These are phyloP conservation scores for Tetropium fuscum DNA, from an alignment of 2,888 invertebrate genomes.

Conservation along the genomic window DNA sequence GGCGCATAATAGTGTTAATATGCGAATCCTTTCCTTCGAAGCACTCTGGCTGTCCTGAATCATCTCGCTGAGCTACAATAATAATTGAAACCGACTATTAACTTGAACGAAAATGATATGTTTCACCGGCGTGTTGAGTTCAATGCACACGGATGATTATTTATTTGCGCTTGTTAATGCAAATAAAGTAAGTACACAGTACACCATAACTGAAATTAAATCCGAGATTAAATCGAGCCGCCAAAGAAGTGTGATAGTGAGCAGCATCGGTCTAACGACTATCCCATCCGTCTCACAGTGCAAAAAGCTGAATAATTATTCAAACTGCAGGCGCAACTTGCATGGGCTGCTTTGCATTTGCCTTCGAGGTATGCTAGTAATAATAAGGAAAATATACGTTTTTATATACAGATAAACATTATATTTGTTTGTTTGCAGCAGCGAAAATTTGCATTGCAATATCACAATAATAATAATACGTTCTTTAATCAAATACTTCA, in stretches of 20 bases:
- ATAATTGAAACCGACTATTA: background rate
- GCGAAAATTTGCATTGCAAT: too few relatives aligned
- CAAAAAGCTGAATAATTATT: too few relatives aligned
- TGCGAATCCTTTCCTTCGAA: background rate
- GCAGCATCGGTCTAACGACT: background rate
- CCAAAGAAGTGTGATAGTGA: background rate
- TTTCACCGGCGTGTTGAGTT: background rate
- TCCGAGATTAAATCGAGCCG: slow-evolving; percentile 8
- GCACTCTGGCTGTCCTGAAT: background rate
- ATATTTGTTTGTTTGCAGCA: too few relatives aligned
- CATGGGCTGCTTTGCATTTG: too few relatives aligned
- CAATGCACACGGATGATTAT: slow-evolving; percentile 7
- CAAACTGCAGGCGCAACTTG: too few relatives aligned
- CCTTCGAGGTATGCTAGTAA: too few relatives aligned
- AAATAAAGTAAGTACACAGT: slow-evolving; percentile 12
- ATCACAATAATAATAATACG: too few relatives aligned
- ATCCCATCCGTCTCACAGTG: background rate
- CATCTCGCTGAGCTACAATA: background rate
- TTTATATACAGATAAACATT: too few relatives aligned
- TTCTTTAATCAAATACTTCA: too few relatives aligned
- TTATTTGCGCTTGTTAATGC: slow-evolving; percentile 13
- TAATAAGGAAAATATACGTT: too few relatives aligned
- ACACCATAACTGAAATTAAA: slow-evolving; percentile 15
- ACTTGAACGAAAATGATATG: background rate
- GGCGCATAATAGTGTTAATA: background rate